Evolutionary conservation across 2,888 invertebrate genomes (phyloP).

Genomic region (Marronus borbonicus): DNA sequence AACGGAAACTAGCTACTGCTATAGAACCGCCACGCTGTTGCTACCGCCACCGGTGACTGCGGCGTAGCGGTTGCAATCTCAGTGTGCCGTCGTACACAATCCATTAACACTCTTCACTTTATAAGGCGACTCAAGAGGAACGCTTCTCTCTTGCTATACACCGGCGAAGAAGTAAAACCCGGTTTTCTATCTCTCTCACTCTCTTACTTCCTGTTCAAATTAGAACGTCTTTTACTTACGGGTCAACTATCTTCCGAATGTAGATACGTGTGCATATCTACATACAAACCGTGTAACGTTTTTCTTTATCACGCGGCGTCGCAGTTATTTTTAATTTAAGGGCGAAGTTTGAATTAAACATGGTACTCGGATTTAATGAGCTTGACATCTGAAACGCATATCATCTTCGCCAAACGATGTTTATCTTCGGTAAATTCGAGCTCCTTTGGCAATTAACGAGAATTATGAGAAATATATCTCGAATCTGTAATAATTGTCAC

Average conservation of each 20-base stretch:
- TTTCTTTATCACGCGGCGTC: slow-evolving; percentile 28
- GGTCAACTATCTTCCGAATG: slow-evolving; percentile 44
- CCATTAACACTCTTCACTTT: slow-evolving; percentile 56
- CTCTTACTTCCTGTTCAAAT: slow-evolving; percentile 37
- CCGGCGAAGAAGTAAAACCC: slow-evolving; percentile 13
- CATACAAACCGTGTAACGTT: slow-evolving; percentile 37
- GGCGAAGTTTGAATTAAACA: slow-evolving; percentile 41
- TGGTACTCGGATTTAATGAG: slow-evolving; percentile 41
- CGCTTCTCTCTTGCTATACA: slow-evolving; percentile 12
- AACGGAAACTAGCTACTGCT: slow-evolving; percentile 37
- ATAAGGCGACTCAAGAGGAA: slow-evolving; percentile 54
- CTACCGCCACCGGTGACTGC: slow-evolving; percentile 27
- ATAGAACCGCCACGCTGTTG: slow-evolving; percentile 5
- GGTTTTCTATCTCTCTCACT: slow-evolving; percentile 9
- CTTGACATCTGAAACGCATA: slow-evolving; percentile 39
- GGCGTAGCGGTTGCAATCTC: slow-evolving; percentile 48
- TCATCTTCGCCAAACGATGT: slow-evolving; percentile 25
- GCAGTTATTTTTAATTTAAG: slow-evolving; percentile 39
- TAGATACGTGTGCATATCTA: slow-evolving; percentile 11
- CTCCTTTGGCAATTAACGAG: slow-evolving; percentile 36
- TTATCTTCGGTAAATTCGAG: slow-evolving; percentile 28
- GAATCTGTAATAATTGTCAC: not conserved
- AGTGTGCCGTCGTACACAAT: slow-evolving; percentile 54
- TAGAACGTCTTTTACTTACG: slow-evolving; percentile 42
- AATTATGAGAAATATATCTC: slow-evolving; percentile 34